Base-by-base conservation (phyloP, 2,888 invertebrate genomes). In the Ennomos quercinarius region DNA sequence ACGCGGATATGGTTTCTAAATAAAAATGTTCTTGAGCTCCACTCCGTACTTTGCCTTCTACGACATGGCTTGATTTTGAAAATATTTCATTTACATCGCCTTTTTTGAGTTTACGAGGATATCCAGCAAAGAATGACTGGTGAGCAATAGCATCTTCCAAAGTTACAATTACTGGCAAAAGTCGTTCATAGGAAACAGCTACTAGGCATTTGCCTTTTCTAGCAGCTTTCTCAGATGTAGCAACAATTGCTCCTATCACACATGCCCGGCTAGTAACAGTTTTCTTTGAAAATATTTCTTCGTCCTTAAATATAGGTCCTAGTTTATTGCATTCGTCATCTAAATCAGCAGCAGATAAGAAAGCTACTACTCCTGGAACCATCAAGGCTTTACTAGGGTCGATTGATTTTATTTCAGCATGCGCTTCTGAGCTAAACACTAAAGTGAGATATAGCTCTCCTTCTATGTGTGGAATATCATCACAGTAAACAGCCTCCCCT, bases 11-110 rank as follows among this genome's bases (percentile, higher is more conserved):
- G 0, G 98, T 96, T 89, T 98, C 98, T 71, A 98, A 85, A 82
- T 98, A 98, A 87, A 98, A 98, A 81, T 98, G 98, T 80, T 98
- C 98, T 83, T 98, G 98, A 0, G 96, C 97, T 3, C 96, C 96
- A 60, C 94, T 95, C 74, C 95, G 90, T 51, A 95, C 87, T 71
- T 95, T 94, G 0, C 97, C 97, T 80, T 96, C 95, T 39, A 96
- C 71, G 10, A 95, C 81, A 79, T 95, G 93, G 12, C 95, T 94
- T 1, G 96, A 94, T 54, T 93, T 89, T n/a, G 84, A 74, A 62
- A 98, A 95, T 0, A 93, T 96, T 64, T 92, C 82, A 0, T 95
- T 94, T 0, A 95, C 87, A 77, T 98, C 93, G 0, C 98, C 97
- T 70, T 93, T 94, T 39, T 76, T 82, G 4, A 95, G 76, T 39